phyloP scores from a whole-genome alignment of 1,140 invertebrate species.

The Drosophila oshimai region DNA sequence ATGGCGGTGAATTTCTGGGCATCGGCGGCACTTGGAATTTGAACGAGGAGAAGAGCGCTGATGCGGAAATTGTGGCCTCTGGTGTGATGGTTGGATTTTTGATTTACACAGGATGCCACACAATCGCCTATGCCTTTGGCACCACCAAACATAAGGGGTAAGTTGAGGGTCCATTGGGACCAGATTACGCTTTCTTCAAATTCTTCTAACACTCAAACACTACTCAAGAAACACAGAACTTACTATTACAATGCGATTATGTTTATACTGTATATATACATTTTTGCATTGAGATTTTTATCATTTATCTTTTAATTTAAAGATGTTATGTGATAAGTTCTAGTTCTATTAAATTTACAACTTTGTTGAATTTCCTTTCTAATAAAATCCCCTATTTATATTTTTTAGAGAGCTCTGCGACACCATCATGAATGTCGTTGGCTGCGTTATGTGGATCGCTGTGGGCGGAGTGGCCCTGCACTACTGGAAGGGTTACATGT shows the following conservation, averaged over 20 bases:
- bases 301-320: too few relatives aligned
- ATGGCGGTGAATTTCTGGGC: conserved; percentile 90
- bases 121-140: conserved; percentile 89
- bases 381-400: neutral
- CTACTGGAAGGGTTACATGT: conserved; percentile 93
- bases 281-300: too few relatives aligned
- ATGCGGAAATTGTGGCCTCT: conserved; percentile 92
- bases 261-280: too few relatives aligned
- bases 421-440: conserved; percentile 93
- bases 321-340: too few relatives aligned
- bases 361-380: neutral
- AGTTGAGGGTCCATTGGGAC: conserved; percentile 18
- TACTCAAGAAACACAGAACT: too few relatives aligned
- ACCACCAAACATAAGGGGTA: conserved; percentile 89
- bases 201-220: too few relatives aligned
- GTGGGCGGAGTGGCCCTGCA: conserved; percentile 92
- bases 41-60: conserved; percentile 93
- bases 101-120: conserved; percentile 89
- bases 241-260: too few relatives aligned
- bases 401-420: conserved; percentile 86
- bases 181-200: too few relatives aligned
- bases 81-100: conserved; percentile 93
- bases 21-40: conserved; percentile 94
- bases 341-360: too few relatives aligned
- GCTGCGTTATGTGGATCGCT: conserved; percentile 91